Base-by-base conservation (phyloP, 2,888 invertebrate species). In the Leptura quadrifasciata region DNA sequence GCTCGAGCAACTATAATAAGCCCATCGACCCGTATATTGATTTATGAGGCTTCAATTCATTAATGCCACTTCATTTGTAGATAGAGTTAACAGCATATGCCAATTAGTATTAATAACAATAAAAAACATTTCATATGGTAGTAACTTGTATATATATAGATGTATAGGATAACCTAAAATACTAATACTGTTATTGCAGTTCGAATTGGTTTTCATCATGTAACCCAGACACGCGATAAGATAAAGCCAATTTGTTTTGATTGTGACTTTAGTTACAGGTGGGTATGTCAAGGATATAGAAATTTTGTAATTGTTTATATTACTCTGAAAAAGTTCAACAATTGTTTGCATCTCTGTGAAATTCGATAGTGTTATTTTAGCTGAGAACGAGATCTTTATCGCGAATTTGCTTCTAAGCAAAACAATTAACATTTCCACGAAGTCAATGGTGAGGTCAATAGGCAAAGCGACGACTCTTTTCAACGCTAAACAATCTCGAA, bases 381-480 rank as follows among this genome's bases (percentile, higher is more conserved):
- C 27, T 31, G 4, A 8, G 27, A 31, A 31, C 6, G 6, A 31
- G 69, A 58, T 15, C 10, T n/a, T 17, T 21, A 21, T 9, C 69
- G 21, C 15, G 58, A 39, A 39, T 58, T 58, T 58, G 39, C 31
- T 58, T 18, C 17, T 63, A 35, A 63, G 12, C 17, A 31, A 1
- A 39, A 58, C 58, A 18, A 69, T 69, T 69, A 69, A 69, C 57
- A 57, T 69, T 69, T 39, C 69, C 58, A 21, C n/a, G 21, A 39
- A 27, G 55, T 68, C 52, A 68, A 27, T 55, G 27, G 68, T 35
- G 47, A 58, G 69, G 58, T 69, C 58, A 69, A 69, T 58, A 69
- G 68, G 58, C 58, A 58, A 63, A 31, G n/a, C 35, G 63, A 18
- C 63, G 20, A 5, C 27, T 31, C 5, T 31, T 31, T 31, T 31